Evolutionary conservation across 2,888 invertebrate species (phyloP).

Genomic region (Drosophila kuntzei): DNA sequence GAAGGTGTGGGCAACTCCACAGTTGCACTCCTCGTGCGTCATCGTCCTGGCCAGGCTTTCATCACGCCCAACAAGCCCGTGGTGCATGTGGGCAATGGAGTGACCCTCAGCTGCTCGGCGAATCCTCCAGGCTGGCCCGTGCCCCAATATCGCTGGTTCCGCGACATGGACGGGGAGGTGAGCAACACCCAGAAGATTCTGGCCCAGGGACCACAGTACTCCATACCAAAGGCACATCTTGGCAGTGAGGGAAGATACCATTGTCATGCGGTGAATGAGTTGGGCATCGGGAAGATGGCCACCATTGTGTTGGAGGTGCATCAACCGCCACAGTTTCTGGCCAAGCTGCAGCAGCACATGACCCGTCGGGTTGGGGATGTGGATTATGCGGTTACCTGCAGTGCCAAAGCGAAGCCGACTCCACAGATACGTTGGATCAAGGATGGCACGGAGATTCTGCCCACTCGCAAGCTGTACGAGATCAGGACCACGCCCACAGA

Average conservation of each 20-base stretch:
- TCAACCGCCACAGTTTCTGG: constrained; percentile 94
- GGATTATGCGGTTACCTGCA: constrained; percentile 92
- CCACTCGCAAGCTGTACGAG: constrained; percentile 92
- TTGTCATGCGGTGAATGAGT: constrained; percentile 95
- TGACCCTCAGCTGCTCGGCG: constrained; percentile 94
- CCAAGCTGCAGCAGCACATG: constrained; percentile 92
- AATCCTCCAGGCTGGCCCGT: constrained; percentile 96
- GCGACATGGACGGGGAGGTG: constrained; percentile 88
- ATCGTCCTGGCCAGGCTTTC: constrained; percentile 93
- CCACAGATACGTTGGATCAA: constrained; percentile 95
- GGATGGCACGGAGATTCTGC: constrained; percentile 92
- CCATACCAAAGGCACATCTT: constrained; percentile 93
- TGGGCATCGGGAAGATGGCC: constrained; percentile 94
- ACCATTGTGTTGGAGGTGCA: constrained; percentile 94
- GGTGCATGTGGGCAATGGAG: constrained; percentile 93
- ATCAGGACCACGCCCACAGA: constrained; percentile 92
- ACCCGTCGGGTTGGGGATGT: constrained; percentile 92
- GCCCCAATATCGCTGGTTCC: constrained; percentile 95
- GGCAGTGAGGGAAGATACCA: constrained; percentile 95
- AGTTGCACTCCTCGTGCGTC: constrained; percentile 93
- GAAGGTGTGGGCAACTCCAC: constrained; percentile 93
- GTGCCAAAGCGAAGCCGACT: constrained; percentile 94
- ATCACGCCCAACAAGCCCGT: constrained; percentile 94
- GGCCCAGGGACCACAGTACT: constrained; percentile 92
- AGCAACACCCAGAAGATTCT: constrained; percentile 88